Percentiles rank a stretch among this genome's conserved stretches.
Conservation (phyloP, 2,888 invertebrate species). For the Loripinus fragilis region DNA sequence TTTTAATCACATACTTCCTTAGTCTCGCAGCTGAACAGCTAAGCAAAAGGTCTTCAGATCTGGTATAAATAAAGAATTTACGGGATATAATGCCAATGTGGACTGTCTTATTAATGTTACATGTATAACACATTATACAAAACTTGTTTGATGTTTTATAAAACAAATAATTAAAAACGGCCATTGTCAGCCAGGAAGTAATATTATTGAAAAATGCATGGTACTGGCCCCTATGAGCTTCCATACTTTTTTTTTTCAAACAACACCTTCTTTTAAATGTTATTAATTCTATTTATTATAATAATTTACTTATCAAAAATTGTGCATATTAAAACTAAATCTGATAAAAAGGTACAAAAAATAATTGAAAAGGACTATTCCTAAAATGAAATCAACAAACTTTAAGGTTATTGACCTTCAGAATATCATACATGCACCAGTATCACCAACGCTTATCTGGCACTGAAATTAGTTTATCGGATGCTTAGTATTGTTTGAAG, state of each 20-base stretch:
- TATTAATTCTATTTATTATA: background rate
- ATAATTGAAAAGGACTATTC: background rate
- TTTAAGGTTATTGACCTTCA: background rate
- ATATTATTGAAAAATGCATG: background rate
- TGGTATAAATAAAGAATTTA: background rate
- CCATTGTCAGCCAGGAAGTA: background rate
- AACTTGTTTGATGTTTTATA: background rate
- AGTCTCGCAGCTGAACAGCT: background rate
- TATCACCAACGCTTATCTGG: background rate
- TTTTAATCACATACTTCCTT: background rate
- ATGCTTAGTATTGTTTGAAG: background rate
- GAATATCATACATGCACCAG: background rate
- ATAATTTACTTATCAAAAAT: background rate
- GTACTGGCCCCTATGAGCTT: slow-evolving; percentile 6
- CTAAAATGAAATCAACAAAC: background rate
- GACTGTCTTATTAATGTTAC: background rate
- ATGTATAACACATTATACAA: background rate
- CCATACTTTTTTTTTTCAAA: slow-evolving; percentile 8
- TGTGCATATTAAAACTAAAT: background rate
- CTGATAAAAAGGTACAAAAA: background rate
- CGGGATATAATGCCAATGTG: too few species aligned
- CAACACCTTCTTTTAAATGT: background rate
- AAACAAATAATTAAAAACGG: background rate
- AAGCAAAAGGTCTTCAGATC: background rate
- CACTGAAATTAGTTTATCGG: too few species aligned